A percentile compares a stretch with the other conserved stretches of the same genome.
Evolutionary conservation across 2,797 vertebrate species (phyloP).

Genomic region (Remorina albescens): DNA sequence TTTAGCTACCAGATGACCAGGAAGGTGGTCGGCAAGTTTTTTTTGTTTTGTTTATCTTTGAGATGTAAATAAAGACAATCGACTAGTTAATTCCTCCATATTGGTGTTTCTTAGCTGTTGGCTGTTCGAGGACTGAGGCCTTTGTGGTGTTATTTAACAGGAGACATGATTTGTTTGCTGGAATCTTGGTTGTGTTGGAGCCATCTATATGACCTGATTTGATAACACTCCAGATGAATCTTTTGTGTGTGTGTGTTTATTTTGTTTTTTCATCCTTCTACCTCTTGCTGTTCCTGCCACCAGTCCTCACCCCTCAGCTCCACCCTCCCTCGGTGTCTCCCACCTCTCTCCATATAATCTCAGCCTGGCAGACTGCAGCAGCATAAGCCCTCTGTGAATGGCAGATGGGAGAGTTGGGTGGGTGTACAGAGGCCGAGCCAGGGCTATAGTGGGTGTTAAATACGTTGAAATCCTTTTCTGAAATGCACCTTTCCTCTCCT

Average conservation of each 20-base stretch:
- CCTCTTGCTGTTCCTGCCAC: slow-evolving; percentile 23
- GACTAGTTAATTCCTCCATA: background rate
- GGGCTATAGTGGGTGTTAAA: slow-evolving; percentile 75
- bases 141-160: slow-evolving; percentile 3
- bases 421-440: slow-evolving; percentile 64
- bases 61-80: background rate
- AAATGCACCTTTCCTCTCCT: slow-evolving; percentile 45
- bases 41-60: background rate
- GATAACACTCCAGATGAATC: slow-evolving; percentile 58
- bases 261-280: slow-evolving; percentile 54
- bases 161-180: background rate
- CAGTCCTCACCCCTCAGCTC: slow-evolving; percentile 52
- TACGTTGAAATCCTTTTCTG: slow-evolving; percentile 66
- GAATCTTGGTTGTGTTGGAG: background rate
- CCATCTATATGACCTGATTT: too few relatives aligned
- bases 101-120: background rate
- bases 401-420: slow-evolving; percentile 77
- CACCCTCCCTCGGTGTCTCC: slow-evolving; percentile 56
- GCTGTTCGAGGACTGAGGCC: background rate
- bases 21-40: background rate
- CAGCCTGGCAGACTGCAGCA: slow-evolving; percentile 66
- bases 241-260: too few relatives aligned
- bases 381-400: slow-evolving; percentile 73
- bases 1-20: too few relatives aligned
- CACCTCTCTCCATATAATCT: slow-evolving; percentile 66